phyloP scores from a whole-genome alignment of 2,797 vertebrate genomes.

The Percopsis omiscomaycus region DNA sequence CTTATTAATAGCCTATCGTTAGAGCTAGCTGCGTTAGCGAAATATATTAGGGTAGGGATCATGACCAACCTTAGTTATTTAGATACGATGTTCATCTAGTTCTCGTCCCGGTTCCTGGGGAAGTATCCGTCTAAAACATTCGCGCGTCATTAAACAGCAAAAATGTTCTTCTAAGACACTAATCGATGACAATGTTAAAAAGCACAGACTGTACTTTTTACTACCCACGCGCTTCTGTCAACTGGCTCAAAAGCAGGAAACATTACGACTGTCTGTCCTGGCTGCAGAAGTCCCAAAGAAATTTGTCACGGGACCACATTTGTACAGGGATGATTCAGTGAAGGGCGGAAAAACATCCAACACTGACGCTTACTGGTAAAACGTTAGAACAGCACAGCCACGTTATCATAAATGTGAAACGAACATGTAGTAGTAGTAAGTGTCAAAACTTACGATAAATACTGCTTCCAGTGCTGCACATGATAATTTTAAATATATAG shows the following conservation, averaged over 20 bases:
- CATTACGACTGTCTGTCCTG: slow-evolving; percentile 50
- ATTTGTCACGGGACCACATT: slow-evolving; percentile 76
- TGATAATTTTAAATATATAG: background rate
- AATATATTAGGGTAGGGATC: slow-evolving; percentile 40
- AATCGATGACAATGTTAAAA: background rate
- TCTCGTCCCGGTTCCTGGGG: slow-evolving; percentile 18
- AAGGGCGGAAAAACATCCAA: slow-evolving; percentile 30
- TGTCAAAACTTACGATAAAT: background rate
- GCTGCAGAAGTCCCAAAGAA: slow-evolving; percentile 65
- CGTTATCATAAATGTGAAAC: too few relatives aligned
- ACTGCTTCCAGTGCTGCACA: background rate
- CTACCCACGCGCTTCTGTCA: slow-evolving; percentile 21
- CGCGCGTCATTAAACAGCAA: background rate
- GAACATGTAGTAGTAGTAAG: background rate
- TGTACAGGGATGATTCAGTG: slow-evolving; percentile 2
- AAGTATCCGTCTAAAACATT: slow-evolving; percentile 7
- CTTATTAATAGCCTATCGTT: too few relatives aligned
- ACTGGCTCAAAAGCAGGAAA: slow-evolving; percentile 62
- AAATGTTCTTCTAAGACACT: slow-evolving; percentile 6
- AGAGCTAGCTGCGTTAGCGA: slow-evolving; percentile 2
- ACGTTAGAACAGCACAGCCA: background rate
- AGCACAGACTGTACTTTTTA: slow-evolving; percentile 3
- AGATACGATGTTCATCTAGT: slow-evolving; percentile 32
- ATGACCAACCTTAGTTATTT: slow-evolving; percentile 64
- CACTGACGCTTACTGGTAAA: slow-evolving; percentile 55